Conservation (phyloP, 2,113 vertebrate genomes). For the Rhabdornis inornatus region DNA sequence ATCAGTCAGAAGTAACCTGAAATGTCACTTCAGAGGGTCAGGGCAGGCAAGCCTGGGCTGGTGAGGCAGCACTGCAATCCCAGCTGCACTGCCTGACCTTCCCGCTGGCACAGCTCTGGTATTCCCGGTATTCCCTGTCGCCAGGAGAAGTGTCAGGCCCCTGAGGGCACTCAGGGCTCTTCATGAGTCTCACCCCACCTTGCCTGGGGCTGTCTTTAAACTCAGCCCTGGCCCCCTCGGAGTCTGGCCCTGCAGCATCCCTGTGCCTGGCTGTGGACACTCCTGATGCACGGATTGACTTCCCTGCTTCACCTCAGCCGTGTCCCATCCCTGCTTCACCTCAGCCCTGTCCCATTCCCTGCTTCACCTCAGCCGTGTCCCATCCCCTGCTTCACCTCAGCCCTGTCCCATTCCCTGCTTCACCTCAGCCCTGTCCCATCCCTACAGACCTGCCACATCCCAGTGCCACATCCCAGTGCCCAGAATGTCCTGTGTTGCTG, state of each 20-base stretch:
- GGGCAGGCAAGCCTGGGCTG: not conserved
- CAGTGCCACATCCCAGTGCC: accelerated
- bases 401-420: not conserved
- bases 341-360: not conserved
- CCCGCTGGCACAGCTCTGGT: not conserved
- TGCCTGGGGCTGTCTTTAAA: not conserved
- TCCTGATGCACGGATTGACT: accelerated
- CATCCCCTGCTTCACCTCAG: not conserved
- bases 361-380: not conserved
- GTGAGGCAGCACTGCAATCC: not conserved
- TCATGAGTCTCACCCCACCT: not conserved
- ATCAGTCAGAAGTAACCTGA: not conserved
- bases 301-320: not conserved
- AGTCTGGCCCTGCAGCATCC: accelerated
- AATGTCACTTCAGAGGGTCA: not conserved
- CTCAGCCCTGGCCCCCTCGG: accelerated
- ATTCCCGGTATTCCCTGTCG: not conserved
- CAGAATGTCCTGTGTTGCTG: not conserved
- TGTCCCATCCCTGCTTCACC: too few species aligned
- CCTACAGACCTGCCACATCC: accelerated
- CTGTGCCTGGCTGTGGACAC: accelerated
- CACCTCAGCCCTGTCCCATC: not conserved
- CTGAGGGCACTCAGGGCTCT: not conserved
- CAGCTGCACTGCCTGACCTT: not conserved
- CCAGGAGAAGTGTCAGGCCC: not conserved